Evolutionary conservation across 2,113 vertebrate genomes (phyloP), one percentile per base, ranked within the genome.

Genomic region (Pomatostomus ruficeps): DNA sequence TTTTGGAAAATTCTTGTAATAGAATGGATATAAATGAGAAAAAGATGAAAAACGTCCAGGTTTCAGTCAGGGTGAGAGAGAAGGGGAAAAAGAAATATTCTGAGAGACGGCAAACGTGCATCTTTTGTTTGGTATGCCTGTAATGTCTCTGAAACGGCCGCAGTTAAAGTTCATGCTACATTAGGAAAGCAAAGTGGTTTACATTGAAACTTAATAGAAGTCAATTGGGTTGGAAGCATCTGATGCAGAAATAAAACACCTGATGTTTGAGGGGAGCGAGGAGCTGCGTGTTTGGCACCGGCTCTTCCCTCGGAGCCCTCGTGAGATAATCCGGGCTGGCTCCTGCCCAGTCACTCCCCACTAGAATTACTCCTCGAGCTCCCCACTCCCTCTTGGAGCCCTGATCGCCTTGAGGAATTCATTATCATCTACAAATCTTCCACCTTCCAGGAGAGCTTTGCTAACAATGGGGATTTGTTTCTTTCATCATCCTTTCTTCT

Each of bases 111-210:
- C 23, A 88, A 97, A 75, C 70, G 51, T 42, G 49, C 83, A 71
- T 51, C 58, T 92, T 86, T 95, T 94, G 81, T 88, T 94, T 96
- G 92, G 78, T 72, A 80, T 88, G 94, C 46, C 29, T 85, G 91
- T 91, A 97, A 95, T 90, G 84, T 84, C 79, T 95, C 89, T 85
- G 95, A 96, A 96, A 96, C 95, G 87, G 97, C 95, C 84, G 93
- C 91, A 93, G 90, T 94, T 97, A 85, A 98, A 97, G 95, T 97
- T 96, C 95, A 95, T 96, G 97, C 92, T 97, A 97, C 66, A 95
- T 97, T 97, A 97, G 95, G 96, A 98, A 98, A 96, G 96, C 96
- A 98, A 98, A 98, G 96, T 98, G 96, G 95, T 97, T 97, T 97
- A 96, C 96, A 97, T 95, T 96, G 91, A 97, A 97, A 98, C 96